These are phyloP conservation scores for Phalacrocorax pelagicus DNA, from an alignment of 2,113 vertebrate species.

Conservation along the genomic window DNA sequence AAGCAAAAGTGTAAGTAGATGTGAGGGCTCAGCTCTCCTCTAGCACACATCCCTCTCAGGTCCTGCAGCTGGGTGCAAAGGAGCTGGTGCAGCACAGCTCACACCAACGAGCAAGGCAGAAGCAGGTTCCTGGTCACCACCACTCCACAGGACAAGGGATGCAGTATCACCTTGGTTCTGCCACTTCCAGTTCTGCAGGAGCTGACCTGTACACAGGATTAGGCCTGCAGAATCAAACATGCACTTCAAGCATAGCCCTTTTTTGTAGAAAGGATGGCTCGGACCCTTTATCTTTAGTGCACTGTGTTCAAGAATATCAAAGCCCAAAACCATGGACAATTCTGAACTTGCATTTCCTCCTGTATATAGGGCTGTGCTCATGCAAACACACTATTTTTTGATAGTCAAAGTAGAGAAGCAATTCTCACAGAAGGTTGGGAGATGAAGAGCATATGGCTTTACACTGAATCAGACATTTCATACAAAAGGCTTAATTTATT, in stretches of 20 bases:
- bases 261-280: neutral
- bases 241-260: neutral
- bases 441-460: neutral
- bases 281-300: neutral
- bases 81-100: neutral
- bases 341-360: neutral
- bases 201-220: rapidly evolving
- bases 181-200: neutral
- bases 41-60: neutral
- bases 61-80: neutral
- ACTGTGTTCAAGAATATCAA: neutral
- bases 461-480: neutral
- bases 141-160: neutral
- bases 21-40: neutral
- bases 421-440: neutral
- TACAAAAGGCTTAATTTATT: neutral
- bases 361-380: neutral
- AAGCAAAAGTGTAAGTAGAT: neutral
- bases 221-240: neutral
- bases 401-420: neutral
- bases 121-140: neutral
- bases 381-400: neutral
- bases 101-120: rapidly evolving
- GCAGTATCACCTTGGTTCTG: neutral
- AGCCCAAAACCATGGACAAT: neutral